Percentiles rank a stretch among this genome's conserved stretches.
phyloP scores from a whole-genome alignment of 2,113 vertebrate species.

The Phaethornis superciliosus region DNA sequence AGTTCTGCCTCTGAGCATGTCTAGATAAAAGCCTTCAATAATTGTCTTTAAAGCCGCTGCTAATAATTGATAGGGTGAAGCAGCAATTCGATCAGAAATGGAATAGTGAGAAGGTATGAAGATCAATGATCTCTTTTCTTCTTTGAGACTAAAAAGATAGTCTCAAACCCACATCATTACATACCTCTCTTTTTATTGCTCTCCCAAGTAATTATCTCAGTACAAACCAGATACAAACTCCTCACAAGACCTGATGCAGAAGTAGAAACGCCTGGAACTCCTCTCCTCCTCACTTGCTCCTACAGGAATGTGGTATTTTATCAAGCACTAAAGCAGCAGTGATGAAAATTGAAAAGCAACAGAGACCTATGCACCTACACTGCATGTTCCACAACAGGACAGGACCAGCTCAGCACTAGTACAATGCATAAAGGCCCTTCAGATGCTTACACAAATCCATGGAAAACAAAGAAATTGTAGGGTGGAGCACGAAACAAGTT shows the following conservation, averaged over 20 bases:
- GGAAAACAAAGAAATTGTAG: neutral
- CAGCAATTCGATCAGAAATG: neutral
- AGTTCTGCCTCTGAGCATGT: neutral
- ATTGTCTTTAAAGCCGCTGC: neutral
- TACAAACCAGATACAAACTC: neutral
- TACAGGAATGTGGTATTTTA: neutral
- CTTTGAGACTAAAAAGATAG: neutral
- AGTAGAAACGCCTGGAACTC: neutral
- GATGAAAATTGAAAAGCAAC: neutral
- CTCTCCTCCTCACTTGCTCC: too few species aligned
- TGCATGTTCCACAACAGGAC: rapidly evolving
- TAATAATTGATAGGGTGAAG: neutral
- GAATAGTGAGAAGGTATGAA: neutral
- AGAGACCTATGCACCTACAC: too few species aligned
- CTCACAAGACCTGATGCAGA: neutral
- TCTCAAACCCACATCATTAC: neutral
- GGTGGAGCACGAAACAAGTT: too few species aligned
- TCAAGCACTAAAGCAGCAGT: neutral
- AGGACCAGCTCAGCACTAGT: neutral
- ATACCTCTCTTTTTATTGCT: too few species aligned
- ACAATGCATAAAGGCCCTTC: rapidly evolving
- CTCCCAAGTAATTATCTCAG: neutral
- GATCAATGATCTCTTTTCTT: neutral
- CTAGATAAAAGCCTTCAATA: neutral
- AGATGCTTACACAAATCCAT: rapidly evolving